Evolutionary conservation across 2,888 invertebrate species (phyloP).

Genomic region (Miltochrista miniata): DNA sequence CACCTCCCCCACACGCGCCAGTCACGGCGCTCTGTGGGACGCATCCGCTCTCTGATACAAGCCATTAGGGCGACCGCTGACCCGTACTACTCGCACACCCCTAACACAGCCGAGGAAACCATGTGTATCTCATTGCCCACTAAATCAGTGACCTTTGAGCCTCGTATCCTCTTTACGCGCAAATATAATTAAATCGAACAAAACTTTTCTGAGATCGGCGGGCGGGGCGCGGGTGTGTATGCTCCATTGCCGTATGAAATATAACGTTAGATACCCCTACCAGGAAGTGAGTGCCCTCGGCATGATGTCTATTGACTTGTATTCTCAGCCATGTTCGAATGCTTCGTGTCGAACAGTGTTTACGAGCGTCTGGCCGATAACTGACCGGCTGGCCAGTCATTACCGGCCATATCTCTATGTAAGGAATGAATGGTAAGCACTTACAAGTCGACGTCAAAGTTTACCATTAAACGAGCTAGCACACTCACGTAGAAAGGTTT

Average conservation of each 20-base stretch:
- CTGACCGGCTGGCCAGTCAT: slow-evolving; percentile 69
- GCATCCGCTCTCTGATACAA: slow-evolving; percentile 50
- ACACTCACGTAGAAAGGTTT: slow-evolving; percentile 64
- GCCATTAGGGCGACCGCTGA: slow-evolving; percentile 68
- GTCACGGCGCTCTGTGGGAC: slow-evolving; percentile 37
- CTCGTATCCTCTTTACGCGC: slow-evolving; percentile 46
- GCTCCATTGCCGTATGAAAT: slow-evolving; percentile 46
- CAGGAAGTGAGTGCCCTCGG: slow-evolving; percentile 65
- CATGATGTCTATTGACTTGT: slow-evolving; percentile 72
- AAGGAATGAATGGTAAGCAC: slow-evolving; percentile 76
- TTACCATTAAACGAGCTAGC: slow-evolving; percentile 65
- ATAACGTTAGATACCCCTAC: slow-evolving; percentile 51
- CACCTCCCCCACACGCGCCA: slow-evolving; percentile 26
- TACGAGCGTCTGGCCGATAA: slow-evolving; percentile 78
- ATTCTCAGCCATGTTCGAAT: slow-evolving; percentile 72
- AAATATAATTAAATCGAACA: slow-evolving; percentile 48
- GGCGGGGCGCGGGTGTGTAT: slow-evolving; percentile 22
- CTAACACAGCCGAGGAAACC: slow-evolving; percentile 43
- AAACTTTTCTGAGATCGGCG: slow-evolving; percentile 40
- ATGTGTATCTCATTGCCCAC: slow-evolving; percentile 51
- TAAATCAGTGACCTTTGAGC: slow-evolving; percentile 65
- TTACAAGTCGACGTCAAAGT: slow-evolving; percentile 67
- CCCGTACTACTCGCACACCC: slow-evolving; percentile 62
- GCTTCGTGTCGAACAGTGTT: slow-evolving; percentile 72
- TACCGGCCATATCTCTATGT: slow-evolving; percentile 78